Percentiles rank a stretch among this genome's conserved stretches.
phyloP scores from a whole-genome alignment of 2,797 vertebrate genomes.

The Florisuga fusca region DNA sequence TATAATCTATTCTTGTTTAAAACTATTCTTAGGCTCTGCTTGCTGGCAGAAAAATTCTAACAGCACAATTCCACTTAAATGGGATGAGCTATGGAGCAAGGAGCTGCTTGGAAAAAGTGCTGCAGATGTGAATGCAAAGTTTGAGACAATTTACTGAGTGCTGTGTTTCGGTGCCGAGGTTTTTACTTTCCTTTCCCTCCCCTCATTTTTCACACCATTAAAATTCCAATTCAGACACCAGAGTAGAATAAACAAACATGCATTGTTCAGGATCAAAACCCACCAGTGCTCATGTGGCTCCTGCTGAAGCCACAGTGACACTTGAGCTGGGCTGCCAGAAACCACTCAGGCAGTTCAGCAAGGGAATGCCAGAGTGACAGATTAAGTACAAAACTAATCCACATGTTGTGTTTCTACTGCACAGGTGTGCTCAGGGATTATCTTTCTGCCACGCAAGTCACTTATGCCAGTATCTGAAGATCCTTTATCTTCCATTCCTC shows the following conservation, averaged over 20 bases:
- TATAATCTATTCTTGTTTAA: not conserved
- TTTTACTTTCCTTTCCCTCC: slow-evolving; percentile 9
- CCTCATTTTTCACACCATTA: slow-evolving; percentile 60
- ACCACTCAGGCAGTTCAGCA: not conserved
- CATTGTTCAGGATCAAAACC: slow-evolving; percentile 46
- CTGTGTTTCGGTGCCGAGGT: not conserved
- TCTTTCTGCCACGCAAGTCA: slow-evolving; percentile 59
- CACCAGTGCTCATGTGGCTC: not conserved
- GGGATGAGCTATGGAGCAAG: not conserved
- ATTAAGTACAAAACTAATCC: slow-evolving; percentile 67
- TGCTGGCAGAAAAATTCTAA: not conserved
- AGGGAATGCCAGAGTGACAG: slow-evolving; percentile 68
- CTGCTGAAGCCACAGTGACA: slow-evolving; percentile 57
- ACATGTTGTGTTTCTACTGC: slow-evolving; percentile 40
- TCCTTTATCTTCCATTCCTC: slow-evolving; percentile 23
- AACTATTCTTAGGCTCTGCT: rapidly evolving
- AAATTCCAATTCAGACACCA: slow-evolving; percentile 68
- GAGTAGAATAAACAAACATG: slow-evolving; percentile 65
- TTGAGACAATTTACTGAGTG: not conserved
- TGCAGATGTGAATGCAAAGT: not conserved
- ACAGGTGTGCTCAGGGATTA: slow-evolving; percentile 80
- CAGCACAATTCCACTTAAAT: not conserved
- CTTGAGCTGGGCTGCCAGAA: slow-evolving; percentile 56
- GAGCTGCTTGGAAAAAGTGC: not conserved
- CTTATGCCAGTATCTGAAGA: slow-evolving; percentile 50